phyloP scores from a whole-genome alignment of 2,888 invertebrate species.

The Deladenus siricidicola region DNA sequence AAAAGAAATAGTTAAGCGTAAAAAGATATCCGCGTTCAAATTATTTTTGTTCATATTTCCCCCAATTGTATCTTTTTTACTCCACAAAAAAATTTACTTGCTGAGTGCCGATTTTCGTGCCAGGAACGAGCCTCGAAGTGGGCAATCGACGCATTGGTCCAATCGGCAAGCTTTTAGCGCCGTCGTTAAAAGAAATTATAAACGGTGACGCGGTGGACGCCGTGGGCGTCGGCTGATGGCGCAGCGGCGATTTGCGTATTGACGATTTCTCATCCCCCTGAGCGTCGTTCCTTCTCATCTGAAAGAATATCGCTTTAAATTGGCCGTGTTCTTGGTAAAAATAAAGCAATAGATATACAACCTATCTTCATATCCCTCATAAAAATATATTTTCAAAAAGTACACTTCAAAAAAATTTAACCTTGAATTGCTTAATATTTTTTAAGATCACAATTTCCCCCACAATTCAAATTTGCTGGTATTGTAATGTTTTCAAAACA shows the following conservation, averaged over 20 bases:
- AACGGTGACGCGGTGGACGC: neutral
- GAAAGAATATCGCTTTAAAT: too few relatives aligned
- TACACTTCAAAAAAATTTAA: too few relatives aligned
- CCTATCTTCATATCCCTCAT: too few relatives aligned
- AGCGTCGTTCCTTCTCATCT: neutral
- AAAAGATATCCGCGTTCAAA: neutral
- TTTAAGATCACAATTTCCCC: too few relatives aligned
- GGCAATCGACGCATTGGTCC: neutral
- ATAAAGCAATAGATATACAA: too few relatives aligned
- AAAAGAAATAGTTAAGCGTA: too few relatives aligned
- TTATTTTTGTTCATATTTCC: neutral
- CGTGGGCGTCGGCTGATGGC: neutral
- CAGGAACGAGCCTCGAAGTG: slow-evolving; percentile 13
- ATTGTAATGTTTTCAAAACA: neutral
- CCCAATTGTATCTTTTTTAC: slow-evolving; percentile 4
- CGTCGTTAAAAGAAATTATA: neutral
- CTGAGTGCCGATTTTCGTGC: slow-evolving; percentile 28
- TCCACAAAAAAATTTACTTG: slow-evolving; percentile 14
- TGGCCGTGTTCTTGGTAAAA: too few relatives aligned
- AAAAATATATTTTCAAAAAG: too few relatives aligned
- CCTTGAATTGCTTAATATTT: too few relatives aligned
- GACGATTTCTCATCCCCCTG: too few relatives aligned
- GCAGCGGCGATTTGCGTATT: neutral
- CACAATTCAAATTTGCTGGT: too few relatives aligned
- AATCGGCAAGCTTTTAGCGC: neutral